A percentile compares a stretch with the other conserved stretches of the same genome.
Evolutionary conservation across 2,888 invertebrate genomes (phyloP).

Genomic region (Biston betularia): DNA sequence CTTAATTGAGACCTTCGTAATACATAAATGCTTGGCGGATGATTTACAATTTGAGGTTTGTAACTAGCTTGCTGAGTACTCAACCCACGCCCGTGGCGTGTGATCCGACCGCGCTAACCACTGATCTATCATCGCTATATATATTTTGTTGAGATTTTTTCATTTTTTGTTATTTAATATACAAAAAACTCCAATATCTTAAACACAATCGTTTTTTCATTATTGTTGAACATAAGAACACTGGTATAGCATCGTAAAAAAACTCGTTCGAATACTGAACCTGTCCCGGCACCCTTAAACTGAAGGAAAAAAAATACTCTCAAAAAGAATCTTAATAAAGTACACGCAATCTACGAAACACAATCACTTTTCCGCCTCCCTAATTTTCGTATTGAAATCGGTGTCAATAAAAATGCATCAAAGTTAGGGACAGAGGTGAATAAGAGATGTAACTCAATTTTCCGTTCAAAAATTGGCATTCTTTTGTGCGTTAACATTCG

Average conservation of each 20-base stretch:
- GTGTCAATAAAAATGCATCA: constrained; percentile 65
- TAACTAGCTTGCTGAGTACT: too few species aligned
- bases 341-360: constrained; percentile 43
- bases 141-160: too few species aligned
- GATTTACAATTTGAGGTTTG: too few species aligned
- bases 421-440: constrained; percentile 66
- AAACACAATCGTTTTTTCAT: neutral
- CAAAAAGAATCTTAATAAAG: constrained; percentile 28
- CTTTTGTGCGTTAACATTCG: constrained; percentile 74
- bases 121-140: too few species aligned
- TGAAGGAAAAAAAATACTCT: neutral
- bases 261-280: neutral
- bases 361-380: constrained; percentile 44
- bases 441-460: constrained; percentile 81
- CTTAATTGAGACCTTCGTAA: too few species aligned
- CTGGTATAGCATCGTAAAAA: neutral
- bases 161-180: too few species aligned
- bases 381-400: constrained; percentile 54
- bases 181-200: too few species aligned
- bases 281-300: constrained; percentile 3
- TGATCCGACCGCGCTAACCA: too few species aligned
- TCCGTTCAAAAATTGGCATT: constrained; percentile 82
- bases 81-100: too few species aligned
- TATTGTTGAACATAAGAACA: neutral
- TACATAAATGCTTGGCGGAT: too few species aligned